phyloP scores from a whole-genome alignment of 1,140 invertebrate genomes.

The Telenomus remus region DNA sequence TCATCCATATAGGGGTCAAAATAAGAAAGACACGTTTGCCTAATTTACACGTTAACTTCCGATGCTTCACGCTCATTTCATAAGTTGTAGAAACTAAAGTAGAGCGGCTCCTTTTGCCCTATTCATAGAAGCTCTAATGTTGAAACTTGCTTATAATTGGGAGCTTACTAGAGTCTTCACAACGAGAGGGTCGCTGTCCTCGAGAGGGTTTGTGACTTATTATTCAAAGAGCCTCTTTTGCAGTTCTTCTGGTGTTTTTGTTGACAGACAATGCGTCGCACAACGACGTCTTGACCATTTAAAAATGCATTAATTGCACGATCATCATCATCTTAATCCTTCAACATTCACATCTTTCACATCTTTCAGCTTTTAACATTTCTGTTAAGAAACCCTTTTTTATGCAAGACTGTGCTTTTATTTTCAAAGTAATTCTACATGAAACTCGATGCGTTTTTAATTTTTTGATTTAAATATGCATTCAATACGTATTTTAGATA shows the following conservation, averaged over 20 bases:
- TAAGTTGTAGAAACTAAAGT: slow-evolving; percentile 35
- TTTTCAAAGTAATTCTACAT: too few relatives aligned
- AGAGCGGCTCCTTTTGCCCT: slow-evolving; percentile 34
- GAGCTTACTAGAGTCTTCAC: slow-evolving; percentile 38
- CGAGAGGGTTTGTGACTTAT: slow-evolving; percentile 41
- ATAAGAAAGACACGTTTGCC: slow-evolving; percentile 17
- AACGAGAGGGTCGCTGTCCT: slow-evolving; percentile 43
- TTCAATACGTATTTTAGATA: too few relatives aligned
- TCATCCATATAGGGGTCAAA: too few relatives aligned
- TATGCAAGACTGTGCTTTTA: too few relatives aligned
- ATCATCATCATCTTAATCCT: too few relatives aligned
- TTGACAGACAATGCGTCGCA: slow-evolving; percentile 32
- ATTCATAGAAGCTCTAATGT: slow-evolving; percentile 36
- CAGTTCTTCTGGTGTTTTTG: slow-evolving; percentile 14
- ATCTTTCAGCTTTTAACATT: too few relatives aligned
- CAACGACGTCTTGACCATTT: slow-evolving; percentile 3
- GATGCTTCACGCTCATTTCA: slow-evolving; percentile 38
- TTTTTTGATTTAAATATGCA: too few relatives aligned
- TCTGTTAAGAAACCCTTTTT: too few relatives aligned
- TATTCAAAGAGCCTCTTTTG: slow-evolving; percentile 26
- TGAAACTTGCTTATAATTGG: slow-evolving; percentile 45
- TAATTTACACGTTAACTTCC: slow-evolving; percentile 47
- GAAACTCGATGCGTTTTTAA: too few relatives aligned
- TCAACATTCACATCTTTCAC: too few relatives aligned
- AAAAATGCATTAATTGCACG: slow-evolving; percentile 11